Base-by-base conservation (phyloP, 2,888 invertebrate genomes). In the Gnatocerus cornutus region DNA sequence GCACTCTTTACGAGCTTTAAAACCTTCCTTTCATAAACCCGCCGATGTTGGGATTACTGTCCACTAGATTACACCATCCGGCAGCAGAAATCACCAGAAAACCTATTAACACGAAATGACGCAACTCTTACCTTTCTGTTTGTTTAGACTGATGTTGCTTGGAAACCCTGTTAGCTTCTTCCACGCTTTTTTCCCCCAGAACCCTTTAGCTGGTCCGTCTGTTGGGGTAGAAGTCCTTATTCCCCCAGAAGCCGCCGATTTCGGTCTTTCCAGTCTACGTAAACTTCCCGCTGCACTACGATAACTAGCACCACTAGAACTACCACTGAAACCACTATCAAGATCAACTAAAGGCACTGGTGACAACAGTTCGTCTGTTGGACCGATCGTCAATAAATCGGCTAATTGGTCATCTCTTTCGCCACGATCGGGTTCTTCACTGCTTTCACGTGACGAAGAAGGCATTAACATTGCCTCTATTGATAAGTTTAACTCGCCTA, bases 391-490 rank as follows among this genome's bases (percentile, higher is more conserved):
- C 76, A 93, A 84, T 74, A 92, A 84, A 81, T 92, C 92, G 77
- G 89, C 89, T 73, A 89, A 86, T 80, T 89, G 89, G 80, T 89
- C 90, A 80, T 88, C 87, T 73, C 87, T 88, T 80, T 89, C 89
- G 67, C 88, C 89, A n/a, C 80, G 72, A 82, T 90, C 90, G 55
- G 89, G 90, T 75, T 87, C 90, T 74, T 88, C 90, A 85, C 88
- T 89, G 48, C 85, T 84, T 69, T 86, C 85, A 9, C 87, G 85
- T 16, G 87, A 86, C 74, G 90, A 89, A 79, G 91, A 90, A 21
- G 95, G 95, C 95, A 95, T 96, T 74, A 96, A 85, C 94, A 96
- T 95, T 48, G 94, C 95, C 86, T 96, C 95, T 46, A 84, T 93
- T 77, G 95, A 93, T 70, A 96, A 88, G 87, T 95, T 95, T 69